phyloP scores from a whole-genome alignment of 2,797 vertebrate genomes.

The Danio kyathit region DNA sequence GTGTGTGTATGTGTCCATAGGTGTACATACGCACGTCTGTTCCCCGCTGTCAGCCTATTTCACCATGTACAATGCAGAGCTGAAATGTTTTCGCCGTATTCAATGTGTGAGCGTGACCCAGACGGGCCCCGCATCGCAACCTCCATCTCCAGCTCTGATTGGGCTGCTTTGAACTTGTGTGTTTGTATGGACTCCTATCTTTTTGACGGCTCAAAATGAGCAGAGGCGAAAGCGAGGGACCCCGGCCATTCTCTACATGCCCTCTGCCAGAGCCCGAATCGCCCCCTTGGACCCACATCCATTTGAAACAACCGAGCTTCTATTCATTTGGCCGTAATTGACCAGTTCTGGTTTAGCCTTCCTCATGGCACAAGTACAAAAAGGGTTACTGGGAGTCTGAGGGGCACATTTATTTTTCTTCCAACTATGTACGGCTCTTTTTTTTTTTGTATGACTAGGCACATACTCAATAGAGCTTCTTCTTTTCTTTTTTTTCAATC shows the following conservation, averaged over 20 bases:
- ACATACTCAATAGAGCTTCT: conserved; percentile 14
- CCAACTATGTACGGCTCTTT: not conserved
- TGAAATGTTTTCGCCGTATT: conserved; percentile 55
- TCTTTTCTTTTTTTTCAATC: not conserved
- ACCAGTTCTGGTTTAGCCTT: conserved; percentile 52
- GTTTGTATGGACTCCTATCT: conserved; percentile 54
- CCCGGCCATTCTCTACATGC: conserved; percentile 55
- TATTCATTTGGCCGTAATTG: conserved; percentile 63
- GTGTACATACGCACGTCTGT: not conserved
- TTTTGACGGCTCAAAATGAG: conserved; percentile 55
- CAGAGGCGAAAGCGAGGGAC: conserved; percentile 45
- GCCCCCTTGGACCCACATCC: conserved; percentile 48
- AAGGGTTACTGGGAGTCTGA: conserved; percentile 45
- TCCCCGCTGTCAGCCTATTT: conserved; percentile 54
- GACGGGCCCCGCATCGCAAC: conserved; percentile 50
- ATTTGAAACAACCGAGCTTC: conserved; percentile 56
- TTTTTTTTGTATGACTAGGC: not conserved
- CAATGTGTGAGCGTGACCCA: conserved; percentile 55
- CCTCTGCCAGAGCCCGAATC: conserved; percentile 46
- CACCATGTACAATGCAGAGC: conserved; percentile 50
- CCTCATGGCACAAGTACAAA: conserved; percentile 49
- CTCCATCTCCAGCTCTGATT: conserved; percentile 63
- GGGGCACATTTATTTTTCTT: conserved; percentile 44
- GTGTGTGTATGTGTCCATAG: conserved; percentile 23
- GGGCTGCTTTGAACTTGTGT: conserved; percentile 55